Percentiles rank a stretch among this genome's conserved stretches.
These are phyloP conservation scores for Lasioglossum leucozonium DNA, from an alignment of 2,888 invertebrate species.

Conservation along the genomic window DNA sequence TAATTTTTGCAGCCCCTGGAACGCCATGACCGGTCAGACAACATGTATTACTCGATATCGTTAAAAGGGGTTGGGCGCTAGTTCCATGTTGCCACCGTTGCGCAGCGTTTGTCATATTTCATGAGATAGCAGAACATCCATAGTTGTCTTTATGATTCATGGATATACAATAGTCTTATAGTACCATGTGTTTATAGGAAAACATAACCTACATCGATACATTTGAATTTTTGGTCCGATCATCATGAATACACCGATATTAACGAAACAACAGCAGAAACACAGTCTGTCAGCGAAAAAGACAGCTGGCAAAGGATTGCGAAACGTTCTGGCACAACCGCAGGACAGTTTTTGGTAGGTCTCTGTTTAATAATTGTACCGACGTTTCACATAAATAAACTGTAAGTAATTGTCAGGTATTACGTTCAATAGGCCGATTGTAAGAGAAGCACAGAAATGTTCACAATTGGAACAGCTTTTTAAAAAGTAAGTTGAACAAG, in stretches of 20 bases:
- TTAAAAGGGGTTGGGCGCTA: neutral
- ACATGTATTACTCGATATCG: neutral
- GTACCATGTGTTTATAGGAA: conserved; percentile 1
- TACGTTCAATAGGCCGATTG: conserved; percentile 74
- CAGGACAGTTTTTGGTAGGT: conserved; percentile 75
- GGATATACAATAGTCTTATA: neutral
- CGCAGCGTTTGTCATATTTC: neutral
- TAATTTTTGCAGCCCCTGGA: neutral
- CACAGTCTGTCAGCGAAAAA: conserved; percentile 77
- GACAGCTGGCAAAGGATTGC: conserved; percentile 73
- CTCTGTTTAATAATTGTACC: neutral
- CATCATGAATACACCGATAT: conserved; percentile 60
- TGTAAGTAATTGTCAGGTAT: neutral
- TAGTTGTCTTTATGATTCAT: neutral
- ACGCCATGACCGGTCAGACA: neutral
- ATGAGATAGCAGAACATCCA: no score
- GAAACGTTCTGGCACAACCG: conserved; percentile 78
- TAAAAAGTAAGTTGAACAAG: conserved; percentile 71
- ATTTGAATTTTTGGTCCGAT: neutral
- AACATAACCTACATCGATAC: conserved; percentile 27
- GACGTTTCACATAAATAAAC: neutral
- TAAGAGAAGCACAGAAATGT: conserved; percentile 63
- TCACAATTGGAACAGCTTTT: conserved; percentile 68
- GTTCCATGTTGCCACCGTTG: neutral
- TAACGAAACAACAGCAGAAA: conserved; percentile 74